phyloP scores from a whole-genome alignment of 2,113 vertebrate species.

The Menidia beryllina region DNA sequence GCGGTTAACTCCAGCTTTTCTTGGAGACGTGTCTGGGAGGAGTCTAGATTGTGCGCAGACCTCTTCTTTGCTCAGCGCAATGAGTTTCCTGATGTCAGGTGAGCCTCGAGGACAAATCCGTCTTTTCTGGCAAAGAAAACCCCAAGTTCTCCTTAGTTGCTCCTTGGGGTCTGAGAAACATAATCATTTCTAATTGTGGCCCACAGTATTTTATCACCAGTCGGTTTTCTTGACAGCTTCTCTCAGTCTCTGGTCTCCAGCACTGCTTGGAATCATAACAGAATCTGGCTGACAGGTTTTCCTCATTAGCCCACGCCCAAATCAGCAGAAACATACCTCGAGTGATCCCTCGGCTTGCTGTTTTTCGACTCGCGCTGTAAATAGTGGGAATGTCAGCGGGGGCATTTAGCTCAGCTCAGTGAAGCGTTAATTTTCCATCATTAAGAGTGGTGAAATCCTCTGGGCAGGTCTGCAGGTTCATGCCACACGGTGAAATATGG shows the following conservation, averaged over 20 bases:
- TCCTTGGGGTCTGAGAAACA: conserved; percentile 14
- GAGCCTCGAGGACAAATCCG: conserved; percentile 29
- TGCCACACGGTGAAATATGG: conserved; percentile 71
- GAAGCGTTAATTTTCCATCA: conserved; percentile 80
- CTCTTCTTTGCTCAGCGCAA: conserved; percentile 33
- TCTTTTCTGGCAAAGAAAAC: conserved; percentile 12
- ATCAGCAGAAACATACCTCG: conserved; percentile 57
- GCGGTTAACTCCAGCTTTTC: conserved; percentile 62
- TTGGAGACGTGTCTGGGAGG: conserved; percentile 71
- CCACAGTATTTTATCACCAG: conserved; percentile 43
- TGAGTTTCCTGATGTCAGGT: conserved; percentile 48
- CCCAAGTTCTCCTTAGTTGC: conserved; percentile 1
- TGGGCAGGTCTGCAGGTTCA: conserved; percentile 60
- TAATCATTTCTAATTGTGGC: conserved; percentile 52
- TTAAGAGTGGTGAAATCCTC: conserved; percentile 68
- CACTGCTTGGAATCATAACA: conserved; percentile 51
- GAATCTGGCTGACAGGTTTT: conserved; percentile 51
- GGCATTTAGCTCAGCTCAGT: conserved; percentile 63
- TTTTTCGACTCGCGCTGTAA: conserved; percentile 42
- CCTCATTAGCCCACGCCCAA: conserved; percentile 50
- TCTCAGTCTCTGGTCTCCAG: conserved; percentile 32
- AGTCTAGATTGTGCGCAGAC: conserved; percentile 55
- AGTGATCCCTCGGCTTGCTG: conserved; percentile 41
- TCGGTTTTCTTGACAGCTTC: conserved; percentile 36
- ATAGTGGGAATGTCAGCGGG: conserved; percentile 59